Conservation (phyloP, 2,888 invertebrate species). For the Dryobota labecula region DNA sequence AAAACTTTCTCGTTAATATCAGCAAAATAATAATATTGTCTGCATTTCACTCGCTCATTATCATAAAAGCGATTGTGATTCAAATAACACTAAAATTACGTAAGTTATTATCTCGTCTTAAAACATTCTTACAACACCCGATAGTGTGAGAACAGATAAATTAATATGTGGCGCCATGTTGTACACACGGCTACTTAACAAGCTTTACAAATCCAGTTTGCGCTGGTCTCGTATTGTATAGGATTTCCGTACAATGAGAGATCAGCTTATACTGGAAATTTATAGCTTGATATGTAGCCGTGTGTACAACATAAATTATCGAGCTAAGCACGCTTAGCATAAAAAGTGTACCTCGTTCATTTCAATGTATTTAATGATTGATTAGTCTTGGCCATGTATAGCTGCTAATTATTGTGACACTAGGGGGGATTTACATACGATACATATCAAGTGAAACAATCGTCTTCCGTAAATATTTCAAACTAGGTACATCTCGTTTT, state of each 20-base stretch:
- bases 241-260: too few species aligned
- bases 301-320: conserved; percentile 22
- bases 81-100: conserved; percentile 25
- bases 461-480: conserved; percentile 1
- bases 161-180: conserved; percentile 20
- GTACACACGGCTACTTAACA: too few species aligned
- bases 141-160: conserved; percentile 44
- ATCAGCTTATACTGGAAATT: too few species aligned
- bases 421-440: conserved; percentile 18
- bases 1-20: conserved; percentile 12
- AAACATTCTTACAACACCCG: conserved; percentile 35
- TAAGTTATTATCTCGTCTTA: conserved; percentile 37
- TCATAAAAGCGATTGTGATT: conserved; percentile 35
- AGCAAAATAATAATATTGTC: not conserved
- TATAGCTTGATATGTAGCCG: too few species aligned
- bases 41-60: conserved; percentile 29
- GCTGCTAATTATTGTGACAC: conserved; percentile 22
- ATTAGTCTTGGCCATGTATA: conserved; percentile 15
- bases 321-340: not conserved
- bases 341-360: conserved; percentile 9
- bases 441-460: conserved; percentile 13
- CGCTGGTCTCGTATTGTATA: too few species aligned
- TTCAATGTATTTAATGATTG: conserved; percentile 17
- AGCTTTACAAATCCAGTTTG: too few species aligned
- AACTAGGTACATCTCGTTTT: not conserved